Evolutionary conservation across 1,140 invertebrate species (phyloP).

Genomic region (Philaenus spumarius): DNA sequence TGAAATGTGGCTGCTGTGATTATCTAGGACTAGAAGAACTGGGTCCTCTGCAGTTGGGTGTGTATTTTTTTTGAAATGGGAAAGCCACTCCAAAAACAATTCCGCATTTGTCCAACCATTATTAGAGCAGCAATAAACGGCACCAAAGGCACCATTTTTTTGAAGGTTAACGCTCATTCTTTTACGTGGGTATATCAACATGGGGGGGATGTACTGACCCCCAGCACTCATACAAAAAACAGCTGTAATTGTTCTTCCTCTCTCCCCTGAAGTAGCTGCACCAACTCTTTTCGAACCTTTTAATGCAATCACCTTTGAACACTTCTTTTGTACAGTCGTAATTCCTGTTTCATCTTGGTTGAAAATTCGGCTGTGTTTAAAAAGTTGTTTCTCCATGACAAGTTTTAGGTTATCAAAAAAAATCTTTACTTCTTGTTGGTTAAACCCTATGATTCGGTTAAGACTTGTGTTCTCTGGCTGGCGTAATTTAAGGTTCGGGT

Average conservation of each 20-base stretch:
- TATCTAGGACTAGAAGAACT: slow-evolving; percentile 32
- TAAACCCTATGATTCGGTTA: slow-evolving; percentile 25
- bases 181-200: slow-evolving; percentile 37
- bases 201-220: slow-evolving; percentile 35
- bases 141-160: slow-evolving; percentile 33
- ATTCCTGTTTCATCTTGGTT: slow-evolving; percentile 33
- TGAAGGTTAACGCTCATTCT: slow-evolving; percentile 30
- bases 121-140: slow-evolving; percentile 29
- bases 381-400: slow-evolving; percentile 11
- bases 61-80: slow-evolving; percentile 29
- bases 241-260: slow-evolving; percentile 34
- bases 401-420: slow-evolving; percentile 25
- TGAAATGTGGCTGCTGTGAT: slow-evolving; percentile 27
- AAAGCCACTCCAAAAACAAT: slow-evolving; percentile 31
- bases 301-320: slow-evolving; percentile 30
- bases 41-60: slow-evolving; percentile 22
- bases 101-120: slow-evolving; percentile 36
- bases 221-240: slow-evolving; percentile 32
- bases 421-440: slow-evolving; percentile 22
- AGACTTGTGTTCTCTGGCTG: slow-evolving; percentile 18
- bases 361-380: too few species aligned
- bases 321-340: slow-evolving; percentile 29
- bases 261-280: slow-evolving; percentile 39
- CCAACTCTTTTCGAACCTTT: slow-evolving; percentile 36
- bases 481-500: slow-evolving; percentile 12